Evolutionary conservation across 2,797 vertebrate genomes (phyloP), one percentile per base, ranked within the genome.

Genomic region (Dendrocincla fuliginosa): DNA sequence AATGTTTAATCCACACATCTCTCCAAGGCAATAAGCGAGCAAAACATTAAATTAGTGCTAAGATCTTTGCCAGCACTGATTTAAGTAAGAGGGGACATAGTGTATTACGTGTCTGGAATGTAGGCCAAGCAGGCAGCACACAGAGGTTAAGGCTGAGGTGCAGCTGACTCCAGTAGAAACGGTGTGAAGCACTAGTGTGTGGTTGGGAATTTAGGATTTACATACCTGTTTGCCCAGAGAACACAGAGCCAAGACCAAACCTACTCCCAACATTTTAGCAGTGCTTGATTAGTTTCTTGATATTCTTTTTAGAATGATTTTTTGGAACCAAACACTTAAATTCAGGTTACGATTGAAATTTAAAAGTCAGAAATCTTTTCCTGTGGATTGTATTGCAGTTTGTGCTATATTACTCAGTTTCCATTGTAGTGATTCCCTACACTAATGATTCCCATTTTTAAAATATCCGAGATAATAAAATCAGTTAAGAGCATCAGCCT

Each of bases 41-140:
- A 89, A 68, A 87, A 80, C 70, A 77, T 94, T 91, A 91, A 84
- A 95, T 91, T 82, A 95, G 70, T 8, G 3, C n/a, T 16, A 35
- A 86, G 67, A 70, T 90, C 74, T 95, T 88, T 84, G 86, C 93
- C 80, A 95, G 70, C 63, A 35, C 60, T 71, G 42, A 87, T 91
- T 91, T 90, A 82, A 94, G 69, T 67, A 42, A 82, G 85, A 87
- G 63, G 63, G 80, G 85, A 77, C 74, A n/a, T 32, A 8, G 37
- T 42, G 44, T 84, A 65, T 90, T 63, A 33, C n/a, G 53, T 77
- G 93, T 74, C 89, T 83, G 74, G 85, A 96, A 93, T 87, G 78
- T 47, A 84, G 87, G 70, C 87, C 94, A 74, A 74, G 94, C 63
- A 82, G 56, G 56, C 89, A 64, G 87, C 63, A 90, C 56, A 8